Percentiles rank a stretch among this genome's conserved stretches.
These are phyloP conservation scores for Watersipora subatra DNA, from an alignment of 1,140 invertebrate genomes.

Conservation along the genomic window DNA sequence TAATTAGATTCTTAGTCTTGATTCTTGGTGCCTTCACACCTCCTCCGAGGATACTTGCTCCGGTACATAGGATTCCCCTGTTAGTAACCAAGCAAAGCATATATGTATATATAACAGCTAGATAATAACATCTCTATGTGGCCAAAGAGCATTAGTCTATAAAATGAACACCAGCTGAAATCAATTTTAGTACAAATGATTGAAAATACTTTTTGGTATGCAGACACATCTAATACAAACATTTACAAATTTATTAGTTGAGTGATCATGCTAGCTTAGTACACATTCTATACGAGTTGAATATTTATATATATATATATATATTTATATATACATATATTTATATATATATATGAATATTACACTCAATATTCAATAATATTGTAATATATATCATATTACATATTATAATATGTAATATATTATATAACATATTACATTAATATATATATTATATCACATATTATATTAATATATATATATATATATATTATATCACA, in stretches of 20 bases:
- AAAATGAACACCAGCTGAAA: neutral
- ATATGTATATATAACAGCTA: neutral
- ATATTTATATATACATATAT: no score
- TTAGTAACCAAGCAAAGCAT: constrained; percentile 3
- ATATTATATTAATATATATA: no score
- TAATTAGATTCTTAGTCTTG: constrained; percentile 98
- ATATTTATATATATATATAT: no score
- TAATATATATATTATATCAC: no score
- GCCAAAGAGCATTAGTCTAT: neutral
- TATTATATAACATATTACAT: no score
- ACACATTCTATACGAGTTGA: no score
- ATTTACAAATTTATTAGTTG: neutral
- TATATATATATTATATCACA: no score
- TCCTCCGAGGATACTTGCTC: constrained; percentile 86
- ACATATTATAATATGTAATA: no score
- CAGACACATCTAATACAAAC: neutral
- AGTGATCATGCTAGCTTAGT: neutral
- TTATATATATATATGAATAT: no score
- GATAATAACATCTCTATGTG: neutral
- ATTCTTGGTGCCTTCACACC: constrained; percentile 97
- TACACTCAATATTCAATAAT: no score
- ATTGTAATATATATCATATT: no score
- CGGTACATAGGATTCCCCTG: constrained; percentile 87
- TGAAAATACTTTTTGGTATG: neutral
- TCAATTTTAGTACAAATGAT: neutral